A percentile compares a stretch with the other conserved stretches of the same genome.
phyloP scores from a whole-genome alignment of 2,113 vertebrate genomes.

The Sakesphorus luctuosus region DNA sequence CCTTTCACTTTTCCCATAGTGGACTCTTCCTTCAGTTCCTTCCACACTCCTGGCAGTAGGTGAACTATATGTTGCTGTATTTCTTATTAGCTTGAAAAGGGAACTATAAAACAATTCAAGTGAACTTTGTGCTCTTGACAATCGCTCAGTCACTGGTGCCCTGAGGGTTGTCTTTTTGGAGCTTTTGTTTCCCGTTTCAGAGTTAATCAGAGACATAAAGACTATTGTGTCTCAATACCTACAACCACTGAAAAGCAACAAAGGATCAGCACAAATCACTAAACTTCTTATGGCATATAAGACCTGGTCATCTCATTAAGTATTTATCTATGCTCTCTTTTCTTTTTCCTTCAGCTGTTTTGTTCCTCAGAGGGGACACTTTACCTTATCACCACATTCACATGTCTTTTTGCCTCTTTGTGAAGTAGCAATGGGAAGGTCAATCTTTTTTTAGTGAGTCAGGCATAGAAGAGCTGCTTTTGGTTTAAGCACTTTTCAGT shows the following conservation, averaged over 20 bases:
- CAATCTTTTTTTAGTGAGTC: background rate
- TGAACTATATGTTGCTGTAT: background rate
- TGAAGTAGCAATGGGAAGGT: background rate
- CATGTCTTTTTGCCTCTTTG: background rate
- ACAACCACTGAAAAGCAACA: background rate
- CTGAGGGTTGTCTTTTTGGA: conserved; percentile 1
- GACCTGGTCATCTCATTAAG: conserved; percentile 49
- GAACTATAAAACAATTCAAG: conserved; percentile 7
- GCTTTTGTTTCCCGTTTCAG: conserved; percentile 26
- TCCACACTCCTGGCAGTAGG: background rate
- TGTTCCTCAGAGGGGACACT: background rate
- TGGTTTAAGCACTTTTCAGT: background rate
- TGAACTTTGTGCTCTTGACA: conserved; percentile 11
- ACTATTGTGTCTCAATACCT: conserved; percentile 21
- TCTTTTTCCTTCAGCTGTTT: background rate
- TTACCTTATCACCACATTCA: background rate
- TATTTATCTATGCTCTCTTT: conserved; percentile 17
- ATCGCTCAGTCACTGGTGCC: background rate
- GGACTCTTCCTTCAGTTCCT: background rate
- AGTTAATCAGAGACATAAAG: conserved; percentile 31
- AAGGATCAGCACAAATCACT: conserved; percentile 30
- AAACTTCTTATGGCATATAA: background rate
- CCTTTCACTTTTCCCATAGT: background rate
- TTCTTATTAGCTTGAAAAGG: background rate
- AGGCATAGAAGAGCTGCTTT: background rate